Evolutionary conservation across 2,797 vertebrate genomes (phyloP).

Genomic region (Chromis chromis): DNA sequence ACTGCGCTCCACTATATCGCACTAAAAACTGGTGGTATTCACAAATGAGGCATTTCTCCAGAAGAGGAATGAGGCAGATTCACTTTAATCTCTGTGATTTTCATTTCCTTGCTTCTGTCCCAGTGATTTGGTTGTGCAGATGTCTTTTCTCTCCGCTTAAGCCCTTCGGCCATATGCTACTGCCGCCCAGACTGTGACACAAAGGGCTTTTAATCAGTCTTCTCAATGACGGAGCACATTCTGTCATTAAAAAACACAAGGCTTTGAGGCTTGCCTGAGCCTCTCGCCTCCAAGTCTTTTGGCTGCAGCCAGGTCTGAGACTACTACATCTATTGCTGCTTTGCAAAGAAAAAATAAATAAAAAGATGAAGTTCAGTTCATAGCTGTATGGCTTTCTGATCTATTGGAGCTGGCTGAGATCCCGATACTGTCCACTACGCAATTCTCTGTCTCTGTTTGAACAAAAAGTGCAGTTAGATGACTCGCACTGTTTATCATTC

Average conservation of each 20-base stretch:
- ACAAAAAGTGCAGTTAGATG: not conserved
- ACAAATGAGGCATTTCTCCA: constrained; percentile 42
- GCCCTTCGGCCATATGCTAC: constrained; percentile 69
- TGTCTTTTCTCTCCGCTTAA: constrained; percentile 61
- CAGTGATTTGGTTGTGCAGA: constrained; percentile 61
- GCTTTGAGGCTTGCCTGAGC: constrained; percentile 44
- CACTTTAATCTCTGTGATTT: constrained; percentile 69
- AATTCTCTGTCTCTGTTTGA: not conserved
- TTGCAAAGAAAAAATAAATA: not conserved
- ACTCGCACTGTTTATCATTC: constrained; percentile 24
- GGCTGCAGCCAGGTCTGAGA: constrained; percentile 29
- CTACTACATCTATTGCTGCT: constrained; percentile 13
- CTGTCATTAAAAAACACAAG: constrained; percentile 54
- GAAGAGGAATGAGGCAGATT: constrained; percentile 39
- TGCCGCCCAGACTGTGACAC: constrained; percentile 53
- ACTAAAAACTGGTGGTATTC: constrained; percentile 18
- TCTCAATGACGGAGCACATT: constrained; percentile 70
- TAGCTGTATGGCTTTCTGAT: constrained; percentile 36
- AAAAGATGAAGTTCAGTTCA: constrained; percentile 22
- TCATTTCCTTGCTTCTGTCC: constrained; percentile 52
- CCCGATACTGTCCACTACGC: constrained; percentile 4
- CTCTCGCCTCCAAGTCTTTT: constrained; percentile 21
- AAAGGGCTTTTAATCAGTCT: constrained; percentile 70
- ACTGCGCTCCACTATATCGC: not conserved
- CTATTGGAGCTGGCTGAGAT: constrained; percentile 19